Evolutionary conservation across 2,888 invertebrate genomes (phyloP).

Genomic region (Drosophila nigricruria): DNA sequence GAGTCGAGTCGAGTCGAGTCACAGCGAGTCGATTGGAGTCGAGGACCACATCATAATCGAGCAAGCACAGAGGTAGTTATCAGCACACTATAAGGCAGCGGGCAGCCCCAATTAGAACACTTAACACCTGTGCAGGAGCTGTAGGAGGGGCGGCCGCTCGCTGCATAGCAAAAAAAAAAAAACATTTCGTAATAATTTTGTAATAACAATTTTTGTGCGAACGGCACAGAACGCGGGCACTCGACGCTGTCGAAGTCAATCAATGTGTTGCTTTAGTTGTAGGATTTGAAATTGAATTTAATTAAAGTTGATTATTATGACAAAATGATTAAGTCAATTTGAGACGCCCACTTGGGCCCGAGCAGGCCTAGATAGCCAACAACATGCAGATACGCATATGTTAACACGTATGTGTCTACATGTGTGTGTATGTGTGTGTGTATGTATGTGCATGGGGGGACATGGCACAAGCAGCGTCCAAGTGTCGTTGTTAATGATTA

Average conservation of each 20-base stretch:
- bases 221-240: not conserved
- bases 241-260: slow-evolving; percentile 30
- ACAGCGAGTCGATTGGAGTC: not conserved
- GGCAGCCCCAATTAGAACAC: slow-evolving; percentile 56
- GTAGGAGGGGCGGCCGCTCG: not conserved
- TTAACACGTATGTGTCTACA: not conserved
- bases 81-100: slow-evolving; percentile 39
- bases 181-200: slow-evolving; percentile 50
- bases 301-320: slow-evolving; percentile 76
- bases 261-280: slow-evolving; percentile 18
- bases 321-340: slow-evolving; percentile 78
- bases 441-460: too few relatives aligned
- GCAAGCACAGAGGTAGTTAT: slow-evolving; percentile 30
- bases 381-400: slow-evolving; percentile 17
- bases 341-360: slow-evolving; percentile 66
- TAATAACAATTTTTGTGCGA: slow-evolving; percentile 25
- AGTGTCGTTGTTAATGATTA: slow-evolving; percentile 74
- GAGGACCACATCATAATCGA: slow-evolving; percentile 20
- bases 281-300: slow-evolving; percentile 71
- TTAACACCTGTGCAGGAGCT: slow-evolving; percentile 34
- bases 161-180: slow-evolving; percentile 27
- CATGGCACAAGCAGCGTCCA: slow-evolving; percentile 46
- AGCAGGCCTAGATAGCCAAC: slow-evolving; percentile 35
- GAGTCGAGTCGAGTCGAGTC: not conserved
- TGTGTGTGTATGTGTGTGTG: too few relatives aligned